Percentiles rank a stretch among this genome's conserved stretches.
phyloP scores from a whole-genome alignment of 2,113 vertebrate genomes.

The Stigmatopora argus region DNA sequence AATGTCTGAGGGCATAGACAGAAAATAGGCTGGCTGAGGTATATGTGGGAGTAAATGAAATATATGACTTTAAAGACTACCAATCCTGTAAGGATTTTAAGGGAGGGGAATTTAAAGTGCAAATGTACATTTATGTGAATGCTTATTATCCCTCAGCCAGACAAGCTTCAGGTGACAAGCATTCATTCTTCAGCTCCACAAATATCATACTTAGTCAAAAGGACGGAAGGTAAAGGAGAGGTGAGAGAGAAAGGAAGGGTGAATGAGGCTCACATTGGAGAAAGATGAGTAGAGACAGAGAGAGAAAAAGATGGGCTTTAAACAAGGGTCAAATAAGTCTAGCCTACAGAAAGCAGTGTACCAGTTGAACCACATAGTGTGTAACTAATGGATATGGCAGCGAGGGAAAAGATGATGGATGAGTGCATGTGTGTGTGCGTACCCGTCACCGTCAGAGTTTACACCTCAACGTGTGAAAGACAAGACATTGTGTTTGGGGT shows the following conservation, averaged over 20 bases:
- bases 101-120: conserved; percentile 20
- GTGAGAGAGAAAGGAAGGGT: conserved; percentile 30
- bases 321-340: conserved; percentile 41
- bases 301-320: conserved; percentile 19
- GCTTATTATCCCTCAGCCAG: not conserved
- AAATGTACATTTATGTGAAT: conserved; percentile 4
- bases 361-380: conserved; percentile 51
- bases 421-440: conserved; percentile 26
- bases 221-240: conserved; percentile 11
- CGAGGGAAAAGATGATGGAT: conserved; percentile 58
- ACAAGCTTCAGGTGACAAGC: not conserved
- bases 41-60: conserved; percentile 21
- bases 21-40: conserved; percentile 28
- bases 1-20: not conserved
- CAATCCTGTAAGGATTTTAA: conserved; percentile 18
- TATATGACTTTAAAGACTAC: conserved; percentile 27
- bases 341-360: conserved; percentile 52
- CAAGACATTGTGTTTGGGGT: conserved; percentile 14
- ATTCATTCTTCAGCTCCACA: not conserved
- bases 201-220: conserved; percentile 3
- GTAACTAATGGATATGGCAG: conserved; percentile 63
- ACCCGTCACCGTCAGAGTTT: conserved; percentile 2
- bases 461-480: conserved; percentile 29
- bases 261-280: conserved; percentile 38
- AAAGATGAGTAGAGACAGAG: conserved; percentile 23